Evolutionary conservation across 2,113 vertebrate genomes (phyloP).

Genomic region (Serilophus lunatus): DNA sequence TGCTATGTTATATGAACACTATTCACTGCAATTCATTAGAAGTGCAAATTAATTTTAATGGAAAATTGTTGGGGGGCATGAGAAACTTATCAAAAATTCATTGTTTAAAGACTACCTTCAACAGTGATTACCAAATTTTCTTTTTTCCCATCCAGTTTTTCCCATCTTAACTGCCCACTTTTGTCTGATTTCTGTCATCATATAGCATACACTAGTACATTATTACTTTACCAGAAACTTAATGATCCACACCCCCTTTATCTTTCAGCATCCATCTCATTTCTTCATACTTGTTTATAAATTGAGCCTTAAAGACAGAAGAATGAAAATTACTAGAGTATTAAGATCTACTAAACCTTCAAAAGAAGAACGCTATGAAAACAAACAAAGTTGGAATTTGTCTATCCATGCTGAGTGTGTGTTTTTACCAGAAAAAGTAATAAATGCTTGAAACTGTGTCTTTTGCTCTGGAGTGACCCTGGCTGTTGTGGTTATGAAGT

Average conservation of each 20-base stretch:
- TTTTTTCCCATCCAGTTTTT: background rate
- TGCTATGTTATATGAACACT: background rate
- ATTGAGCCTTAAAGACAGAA: background rate
- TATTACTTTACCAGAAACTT: background rate
- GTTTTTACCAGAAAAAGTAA: background rate
- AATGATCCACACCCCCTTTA: background rate
- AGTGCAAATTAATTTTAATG: background rate
- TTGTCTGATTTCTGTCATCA: slow-evolving; percentile 7
- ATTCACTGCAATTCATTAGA: background rate
- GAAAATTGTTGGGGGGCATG: background rate
- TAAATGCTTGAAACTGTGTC: background rate
- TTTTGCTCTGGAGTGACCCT: background rate
- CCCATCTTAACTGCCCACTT: background rate
- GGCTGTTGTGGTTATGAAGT: background rate
- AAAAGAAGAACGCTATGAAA: background rate
- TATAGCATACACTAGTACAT: background rate
- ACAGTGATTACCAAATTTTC: background rate
- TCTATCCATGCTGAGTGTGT: background rate
- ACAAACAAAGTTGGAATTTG: background rate
- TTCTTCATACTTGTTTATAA: background rate
- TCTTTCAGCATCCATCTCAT: background rate
- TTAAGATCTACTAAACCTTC: background rate
- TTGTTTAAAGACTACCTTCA: background rate
- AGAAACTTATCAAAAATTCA: background rate
- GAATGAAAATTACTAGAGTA: background rate